Base-by-base conservation (phyloP, 2,888 invertebrate genomes). In the Lacanobia wlatinum region DNA sequence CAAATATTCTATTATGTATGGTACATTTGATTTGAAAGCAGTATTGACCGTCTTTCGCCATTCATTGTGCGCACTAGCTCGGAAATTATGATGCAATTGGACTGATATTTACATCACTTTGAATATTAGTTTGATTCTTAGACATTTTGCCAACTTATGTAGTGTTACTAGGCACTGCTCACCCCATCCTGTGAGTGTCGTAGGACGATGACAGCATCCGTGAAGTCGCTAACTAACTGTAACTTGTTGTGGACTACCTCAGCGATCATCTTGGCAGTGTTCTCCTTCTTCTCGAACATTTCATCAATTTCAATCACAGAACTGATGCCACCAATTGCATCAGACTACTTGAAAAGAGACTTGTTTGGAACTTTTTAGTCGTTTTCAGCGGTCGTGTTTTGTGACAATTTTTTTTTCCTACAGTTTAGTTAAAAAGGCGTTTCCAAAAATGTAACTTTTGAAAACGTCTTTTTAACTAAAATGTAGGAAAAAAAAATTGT, bases 1-100 rank as follows among this genome's bases (percentile, higher is more conserved):
- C 48, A 48, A 48, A 48, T 48, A 18, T 7, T 2, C 48, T 38
- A 28, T 38, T 18, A 43, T 58, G 28, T 12, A 48, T 60, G 48
- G 38, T 46, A 58, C 70, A 77, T 78, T 73, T 76, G 18, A 72
- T 71, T 76, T 64, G 64, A 78, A 76, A 76, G 73, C 72, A 23
- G 23, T 21, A 78, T 60, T 52, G 52, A 18, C 18, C 1, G 52
- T 64, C 59, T 76, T 78, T 64, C 64, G 50, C 50, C 63, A 76
- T 50, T 50, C 50, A 53, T 50, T 72, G 73, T 53, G 79, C 21
- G 59, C 73, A 73, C 1, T 76, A 59, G 73, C 64, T 60, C 73
- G 76, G 73, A 78, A 76, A 78, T 46, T 9, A 10, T 76, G 63
- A 52, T 46, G 76, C 50, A 76, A 76, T 72, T 50, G 1, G 43